A percentile compares a stretch with the other conserved stretches of the same genome.
These are phyloP conservation scores for Holocentrus rufus DNA, from an alignment of 2,797 vertebrate species.

Conservation along the genomic window DNA sequence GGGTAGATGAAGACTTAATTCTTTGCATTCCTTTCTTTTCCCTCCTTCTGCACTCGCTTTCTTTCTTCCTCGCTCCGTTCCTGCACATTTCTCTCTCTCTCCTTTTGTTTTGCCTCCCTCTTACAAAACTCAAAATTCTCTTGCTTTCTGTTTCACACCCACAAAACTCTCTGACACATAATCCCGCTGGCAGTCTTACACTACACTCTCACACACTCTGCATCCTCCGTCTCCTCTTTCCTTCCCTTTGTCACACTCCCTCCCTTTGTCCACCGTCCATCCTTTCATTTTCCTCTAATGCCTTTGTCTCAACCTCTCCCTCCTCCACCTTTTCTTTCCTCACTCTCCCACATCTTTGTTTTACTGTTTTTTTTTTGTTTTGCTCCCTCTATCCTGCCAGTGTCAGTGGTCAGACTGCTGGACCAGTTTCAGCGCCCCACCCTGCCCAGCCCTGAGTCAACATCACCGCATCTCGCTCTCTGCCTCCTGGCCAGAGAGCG, in stretches of 20 bases:
- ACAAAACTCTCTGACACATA: background rate
- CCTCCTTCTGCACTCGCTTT: too few species aligned
- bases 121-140: background rate
- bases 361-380: background rate
- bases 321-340: background rate
- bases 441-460: slow-evolving; percentile 28
- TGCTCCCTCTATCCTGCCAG: background rate
- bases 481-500: background rate
- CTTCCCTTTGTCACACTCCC: background rate
- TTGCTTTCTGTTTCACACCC: slow-evolving; percentile 2
- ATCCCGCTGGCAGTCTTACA: background rate
- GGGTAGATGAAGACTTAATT: slow-evolving; percentile 27
- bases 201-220: too few species aligned
- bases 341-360: background rate
- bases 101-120: slow-evolving; percentile 8
- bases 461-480: slow-evolving; percentile 2
- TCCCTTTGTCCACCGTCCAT: slow-evolving; percentile 17
- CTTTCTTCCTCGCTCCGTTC: background rate
- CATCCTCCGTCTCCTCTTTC: background rate
- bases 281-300: background rate
- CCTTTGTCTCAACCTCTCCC: slow-evolving; percentile 27
- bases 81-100: background rate
- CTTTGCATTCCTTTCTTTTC: slow-evolving; percentile 41
- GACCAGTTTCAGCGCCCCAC: slow-evolving; percentile 22
- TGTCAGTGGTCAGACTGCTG: slow-evolving; percentile 33